phyloP scores from a whole-genome alignment of 2,797 vertebrate species.

The Nyctalus aviator region DNA sequence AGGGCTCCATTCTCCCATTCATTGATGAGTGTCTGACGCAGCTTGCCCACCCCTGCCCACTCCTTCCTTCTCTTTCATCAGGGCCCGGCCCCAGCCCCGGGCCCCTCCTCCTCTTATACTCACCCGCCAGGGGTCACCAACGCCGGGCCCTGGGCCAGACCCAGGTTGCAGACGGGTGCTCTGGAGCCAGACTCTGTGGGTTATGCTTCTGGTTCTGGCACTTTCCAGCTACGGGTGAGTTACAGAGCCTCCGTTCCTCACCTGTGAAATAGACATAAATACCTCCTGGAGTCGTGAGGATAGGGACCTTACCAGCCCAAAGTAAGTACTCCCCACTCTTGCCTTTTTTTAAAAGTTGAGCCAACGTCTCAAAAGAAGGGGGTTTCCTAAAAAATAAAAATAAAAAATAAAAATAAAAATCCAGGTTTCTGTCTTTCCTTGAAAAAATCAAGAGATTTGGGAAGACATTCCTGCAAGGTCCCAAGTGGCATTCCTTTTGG shows the following conservation, averaged over 20 bases:
- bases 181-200: neutral
- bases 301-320: neutral
- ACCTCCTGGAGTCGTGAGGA: neutral
- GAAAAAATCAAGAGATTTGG: slow-evolving; percentile 42
- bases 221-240: neutral
- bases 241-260: neutral
- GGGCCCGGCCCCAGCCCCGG: neutral
- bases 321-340: neutral
- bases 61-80: neutral
- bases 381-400: neutral
- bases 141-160: neutral
- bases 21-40: fast-evolving
- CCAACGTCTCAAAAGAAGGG: slow-evolving; percentile 27
- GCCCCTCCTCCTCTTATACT: neutral
- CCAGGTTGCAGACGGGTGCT: neutral
- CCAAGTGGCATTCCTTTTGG: neutral
- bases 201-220: fast-evolving
- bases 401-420: neutral
- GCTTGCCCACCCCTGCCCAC: neutral
- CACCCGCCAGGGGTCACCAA: neutral
- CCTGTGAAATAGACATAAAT: neutral
- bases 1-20: neutral
- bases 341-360: neutral
- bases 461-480: neutral
- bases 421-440: neutral